These are phyloP conservation scores for Batillaria attramentaria DNA, from an alignment of 1,140 invertebrate species.

Conservation along the genomic window DNA sequence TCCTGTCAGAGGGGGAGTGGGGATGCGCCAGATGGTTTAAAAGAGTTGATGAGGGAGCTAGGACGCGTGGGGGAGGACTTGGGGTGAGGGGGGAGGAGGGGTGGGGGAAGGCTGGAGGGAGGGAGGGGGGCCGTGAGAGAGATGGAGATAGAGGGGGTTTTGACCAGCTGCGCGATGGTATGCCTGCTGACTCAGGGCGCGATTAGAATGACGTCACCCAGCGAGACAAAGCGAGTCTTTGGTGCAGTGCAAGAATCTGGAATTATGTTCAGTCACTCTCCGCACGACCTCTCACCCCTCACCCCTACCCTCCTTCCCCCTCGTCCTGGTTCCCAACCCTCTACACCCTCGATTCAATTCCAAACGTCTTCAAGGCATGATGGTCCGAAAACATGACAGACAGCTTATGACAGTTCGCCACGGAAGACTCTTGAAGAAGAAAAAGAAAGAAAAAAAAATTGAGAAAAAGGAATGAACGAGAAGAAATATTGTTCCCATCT, in stretches of 20 bases:
- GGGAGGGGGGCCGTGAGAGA: not conserved
- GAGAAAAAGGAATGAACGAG: too few relatives aligned
- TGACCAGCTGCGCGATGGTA: not conserved
- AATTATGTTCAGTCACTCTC: too few relatives aligned
- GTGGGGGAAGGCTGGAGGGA: not conserved
- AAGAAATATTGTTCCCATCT: too few relatives aligned
- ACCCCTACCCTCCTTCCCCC: not conserved
- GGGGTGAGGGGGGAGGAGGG: not conserved
- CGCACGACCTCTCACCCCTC: too few relatives aligned
- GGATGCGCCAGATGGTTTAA: not conserved
- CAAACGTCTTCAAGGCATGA: too few relatives aligned
- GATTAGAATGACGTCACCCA: slow-evolving; percentile 18
- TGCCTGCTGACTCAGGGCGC: slow-evolving; percentile 15
- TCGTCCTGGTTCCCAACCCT: not conserved
- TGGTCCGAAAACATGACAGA: too few relatives aligned
- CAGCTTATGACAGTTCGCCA: too few relatives aligned
- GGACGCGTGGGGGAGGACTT: not conserved
- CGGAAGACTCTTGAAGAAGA: too few relatives aligned
- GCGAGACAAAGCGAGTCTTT: not conserved
- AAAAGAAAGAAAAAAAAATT: too few relatives aligned
- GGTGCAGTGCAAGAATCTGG: slow-evolving; percentile 15
- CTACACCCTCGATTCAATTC: too few relatives aligned
- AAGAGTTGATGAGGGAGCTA: not conserved
- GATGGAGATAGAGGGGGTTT: not conserved
- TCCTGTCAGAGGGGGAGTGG: not conserved